phyloP scores from a whole-genome alignment of 1,140 invertebrate genomes.

The Hyposmocoma kahamanoa region DNA sequence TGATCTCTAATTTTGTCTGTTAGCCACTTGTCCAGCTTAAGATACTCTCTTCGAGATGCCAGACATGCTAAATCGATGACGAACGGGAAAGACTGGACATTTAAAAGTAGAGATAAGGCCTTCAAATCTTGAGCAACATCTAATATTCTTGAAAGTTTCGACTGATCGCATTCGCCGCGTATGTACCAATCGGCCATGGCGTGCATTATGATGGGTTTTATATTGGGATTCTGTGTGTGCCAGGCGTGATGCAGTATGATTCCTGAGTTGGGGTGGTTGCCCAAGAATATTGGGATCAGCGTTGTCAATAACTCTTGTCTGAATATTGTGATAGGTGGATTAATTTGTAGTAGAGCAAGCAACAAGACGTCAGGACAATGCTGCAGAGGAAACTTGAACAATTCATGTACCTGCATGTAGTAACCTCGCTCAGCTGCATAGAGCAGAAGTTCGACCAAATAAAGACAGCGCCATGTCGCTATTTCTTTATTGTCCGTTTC shows the following conservation, averaged over 20 bases:
- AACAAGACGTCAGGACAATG: constrained; percentile 96
- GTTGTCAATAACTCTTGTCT: constrained; percentile 89
- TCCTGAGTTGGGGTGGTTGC: constrained; percentile 95
- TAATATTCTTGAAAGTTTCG: constrained; percentile 92
- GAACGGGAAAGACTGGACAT: constrained; percentile 94
- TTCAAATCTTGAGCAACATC: constrained; percentile 98
- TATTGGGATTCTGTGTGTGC: constrained; percentile 84
- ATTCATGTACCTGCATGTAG: constrained; percentile 86
- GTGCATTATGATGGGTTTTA: constrained; percentile 93
- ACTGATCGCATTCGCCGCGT: constrained; percentile 93
- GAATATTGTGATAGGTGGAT: constrained; percentile 81
- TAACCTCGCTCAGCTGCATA: constrained; percentile 91
- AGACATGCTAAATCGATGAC: constrained; percentile 98
- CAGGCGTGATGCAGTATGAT: constrained; percentile 96
- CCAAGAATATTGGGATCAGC: constrained; percentile 92
- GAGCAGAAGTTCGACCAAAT: constrained; percentile 91
- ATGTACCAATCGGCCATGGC: constrained; percentile 98
- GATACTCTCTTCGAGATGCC: constrained; percentile 95
- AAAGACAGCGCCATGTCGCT: constrained; percentile 92
- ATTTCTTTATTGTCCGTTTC: constrained; percentile 95
- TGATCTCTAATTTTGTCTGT: constrained; percentile 97
- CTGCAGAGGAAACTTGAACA: constrained; percentile 94
- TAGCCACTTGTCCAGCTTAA: constrained; percentile 99
- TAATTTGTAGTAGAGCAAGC: constrained; percentile 89
- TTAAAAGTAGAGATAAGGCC: constrained; percentile 93